Base-by-base conservation (phyloP, 1,140 invertebrate genomes). In the Papilio glaucus region DNA sequence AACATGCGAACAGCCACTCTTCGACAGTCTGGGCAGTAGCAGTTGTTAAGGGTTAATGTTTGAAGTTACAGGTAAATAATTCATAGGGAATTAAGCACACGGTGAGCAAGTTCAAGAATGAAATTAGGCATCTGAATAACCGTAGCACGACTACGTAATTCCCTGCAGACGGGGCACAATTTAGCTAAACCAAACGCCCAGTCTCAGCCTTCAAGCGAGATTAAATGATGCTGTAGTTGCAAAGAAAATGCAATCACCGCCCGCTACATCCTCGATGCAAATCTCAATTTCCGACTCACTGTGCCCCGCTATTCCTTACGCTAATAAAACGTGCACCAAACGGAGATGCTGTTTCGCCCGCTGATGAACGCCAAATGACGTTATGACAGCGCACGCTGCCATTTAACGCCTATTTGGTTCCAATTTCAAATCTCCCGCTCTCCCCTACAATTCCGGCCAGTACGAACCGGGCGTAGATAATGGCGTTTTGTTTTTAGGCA, bases 401-500 rank as follows among this genome's bases (percentile, higher is more conserved):
- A 93, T 93, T 93, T 93, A 93, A 92, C 91, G 91, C 91, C 89
- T 93, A 92, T 93, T 93, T 93, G 91, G 84, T 90, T 91, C 89
- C 91, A 93, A 93, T 93, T 92, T 91, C 89, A 90, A 91, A 93
- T 90, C 80, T 88, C 71, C 79, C 85, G 82, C 88, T 86, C 87
- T 85, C 88, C 86, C 85, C 88, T 81, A 84, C 83, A 79, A 81
- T 85, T 89, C 85, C 87, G 87, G 85, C 79, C 87, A 86, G 75
- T 69, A 76, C 72, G 84, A 86, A 86, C 77, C 78, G 80, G 80
- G 80, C 78, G 85, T 85, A 88, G 84, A 90, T 92, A 91, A 92
- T 89, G 80, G 80, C 72, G 82, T 89, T 90, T 90, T 91, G 84
- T 90, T 85, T 81, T 80, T 78, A 74, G 71, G 49, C 74, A 61